Percentiles rank a stretch among this genome's conserved stretches.
These are phyloP conservation scores for Macrobrachium rosenbergii DNA, from an alignment of 1,140 invertebrate genomes.

Conservation along the genomic window DNA sequence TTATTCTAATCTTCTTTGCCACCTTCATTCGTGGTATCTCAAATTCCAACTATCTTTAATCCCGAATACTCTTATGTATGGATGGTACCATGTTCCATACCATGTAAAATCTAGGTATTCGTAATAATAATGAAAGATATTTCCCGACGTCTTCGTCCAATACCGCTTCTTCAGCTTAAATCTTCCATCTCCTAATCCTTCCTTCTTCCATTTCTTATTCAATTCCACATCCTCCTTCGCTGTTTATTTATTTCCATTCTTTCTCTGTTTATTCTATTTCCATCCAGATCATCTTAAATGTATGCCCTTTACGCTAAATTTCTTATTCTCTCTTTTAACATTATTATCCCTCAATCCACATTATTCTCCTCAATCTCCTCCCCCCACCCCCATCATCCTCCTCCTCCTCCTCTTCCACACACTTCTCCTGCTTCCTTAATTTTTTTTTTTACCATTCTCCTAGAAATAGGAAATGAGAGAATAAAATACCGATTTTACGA, in stretches of 20 bases:
- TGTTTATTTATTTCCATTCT: background rate
- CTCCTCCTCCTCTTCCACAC: background rate
- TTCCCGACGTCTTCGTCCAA: too few species aligned
- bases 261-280: background rate
- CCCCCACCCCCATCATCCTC: background rate
- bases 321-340: background rate
- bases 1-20: background rate
- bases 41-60: too few species aligned
- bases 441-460: background rate
- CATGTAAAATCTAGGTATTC: too few species aligned
- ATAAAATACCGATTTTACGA: constrained; percentile 47
- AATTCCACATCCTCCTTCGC: constrained; percentile 2
- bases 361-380: background rate
- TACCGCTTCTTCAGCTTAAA: too few species aligned
- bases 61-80: too few species aligned
- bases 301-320: background rate
- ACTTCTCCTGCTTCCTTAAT: background rate
- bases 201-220: background rate
- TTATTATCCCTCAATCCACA: background rate
- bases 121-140: too few species aligned
- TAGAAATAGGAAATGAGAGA: constrained; percentile 52
- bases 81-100: too few species aligned
- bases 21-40: background rate
- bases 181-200: background rate
- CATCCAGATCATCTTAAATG: too few species aligned